Conservation (phyloP, 1,140 invertebrate species). For the Chironomus striatipennis region DNA sequence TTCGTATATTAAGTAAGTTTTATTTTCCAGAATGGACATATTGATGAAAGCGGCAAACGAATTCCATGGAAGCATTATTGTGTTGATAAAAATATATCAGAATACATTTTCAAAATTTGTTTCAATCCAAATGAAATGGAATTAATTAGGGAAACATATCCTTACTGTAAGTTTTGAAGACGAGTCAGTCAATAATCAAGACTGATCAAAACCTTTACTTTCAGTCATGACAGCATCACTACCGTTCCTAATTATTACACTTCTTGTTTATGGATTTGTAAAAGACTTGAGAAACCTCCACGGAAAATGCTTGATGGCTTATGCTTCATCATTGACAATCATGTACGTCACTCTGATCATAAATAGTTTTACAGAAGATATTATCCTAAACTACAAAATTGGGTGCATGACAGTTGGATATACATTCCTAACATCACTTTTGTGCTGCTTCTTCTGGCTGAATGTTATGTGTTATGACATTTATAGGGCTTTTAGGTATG, state of each 20-base stretch:
- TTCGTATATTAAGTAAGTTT: no score
- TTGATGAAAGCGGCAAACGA: not conserved
- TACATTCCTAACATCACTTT: not conserved
- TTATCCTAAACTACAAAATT: not conserved
- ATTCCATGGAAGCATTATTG: not conserved
- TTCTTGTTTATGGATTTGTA: not conserved
- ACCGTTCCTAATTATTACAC: not conserved
- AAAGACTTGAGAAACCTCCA: not conserved
- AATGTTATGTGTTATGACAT: conserved; percentile 3
- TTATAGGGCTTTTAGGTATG: not conserved
- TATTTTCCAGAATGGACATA: not conserved
- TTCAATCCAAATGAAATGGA: not conserved
- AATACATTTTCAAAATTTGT: not conserved
- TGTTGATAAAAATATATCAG: not conserved
- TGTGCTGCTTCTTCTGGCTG: not conserved
- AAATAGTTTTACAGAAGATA: not conserved
- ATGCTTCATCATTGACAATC: not conserved
- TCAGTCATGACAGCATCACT: not conserved
- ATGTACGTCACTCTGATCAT: not conserved
- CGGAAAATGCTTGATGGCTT: conserved; percentile 11
- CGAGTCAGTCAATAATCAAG: no score
- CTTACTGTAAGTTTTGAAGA: conserved; percentile 17
- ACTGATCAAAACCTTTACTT: no score
- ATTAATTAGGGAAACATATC: not conserved
- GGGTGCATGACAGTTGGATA: not conserved